Evolutionary conservation across 2,888 invertebrate species (phyloP).

Genomic region (Merodon equestris): DNA sequence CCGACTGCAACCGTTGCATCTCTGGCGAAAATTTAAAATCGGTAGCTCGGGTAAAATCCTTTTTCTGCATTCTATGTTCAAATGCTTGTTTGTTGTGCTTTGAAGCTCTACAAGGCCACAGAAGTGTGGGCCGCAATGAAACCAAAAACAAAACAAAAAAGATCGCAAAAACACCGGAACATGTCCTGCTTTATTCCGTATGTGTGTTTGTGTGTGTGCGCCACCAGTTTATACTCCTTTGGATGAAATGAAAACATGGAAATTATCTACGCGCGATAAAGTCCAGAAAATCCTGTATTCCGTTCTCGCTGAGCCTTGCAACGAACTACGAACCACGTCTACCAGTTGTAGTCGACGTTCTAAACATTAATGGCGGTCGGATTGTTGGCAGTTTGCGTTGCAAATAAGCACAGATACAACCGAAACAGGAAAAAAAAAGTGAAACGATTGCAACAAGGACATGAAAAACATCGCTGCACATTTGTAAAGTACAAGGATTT

Average conservation of each 20-base stretch:
- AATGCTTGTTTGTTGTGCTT: conserved; percentile 15
- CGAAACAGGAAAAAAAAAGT: conserved; percentile 8
- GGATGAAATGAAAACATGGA: conserved; percentile 66
- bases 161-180: conserved; percentile 67
- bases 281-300: conserved; percentile 66
- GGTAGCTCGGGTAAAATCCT: no score
- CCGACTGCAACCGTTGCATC: conserved; percentile 30
- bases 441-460: no score
- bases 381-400: conserved; percentile 67
- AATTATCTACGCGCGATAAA: conserved; percentile 69
- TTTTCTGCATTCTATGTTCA: no score
- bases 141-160: conserved; percentile 51
- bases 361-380: conserved; percentile 69
- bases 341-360: conserved; percentile 28
- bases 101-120: conserved; percentile 59
- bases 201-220: conserved; percentile 4
- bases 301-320: conserved; percentile 31
- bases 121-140: conserved; percentile 42
- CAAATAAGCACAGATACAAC: conserved; percentile 53
- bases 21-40: conserved; percentile 58
- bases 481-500: conserved; percentile 55
- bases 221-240: conserved; percentile 14
- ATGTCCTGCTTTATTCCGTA: conserved; percentile 63
- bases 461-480: conserved; percentile 56
- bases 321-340: no score